phyloP scores from a whole-genome alignment of 2,113 vertebrate species.

The Cyanoramphus novaezelandiae region DNA sequence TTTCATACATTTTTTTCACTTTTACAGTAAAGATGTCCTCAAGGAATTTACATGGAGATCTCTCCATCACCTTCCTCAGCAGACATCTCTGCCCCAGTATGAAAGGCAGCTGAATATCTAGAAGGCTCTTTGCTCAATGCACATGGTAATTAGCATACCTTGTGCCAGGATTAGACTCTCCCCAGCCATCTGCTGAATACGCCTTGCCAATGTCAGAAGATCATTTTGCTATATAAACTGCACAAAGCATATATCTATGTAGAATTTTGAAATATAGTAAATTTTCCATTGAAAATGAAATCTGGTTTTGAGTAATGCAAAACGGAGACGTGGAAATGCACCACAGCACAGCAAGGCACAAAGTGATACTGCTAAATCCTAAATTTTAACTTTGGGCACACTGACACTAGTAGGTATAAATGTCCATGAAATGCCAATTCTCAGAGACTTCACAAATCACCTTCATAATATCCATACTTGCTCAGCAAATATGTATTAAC shows the following conservation, averaged over 20 bases:
- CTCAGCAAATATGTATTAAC: not conserved
- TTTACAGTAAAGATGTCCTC: not conserved
- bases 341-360: not conserved
- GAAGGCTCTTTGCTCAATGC: not conserved
- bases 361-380: not conserved
- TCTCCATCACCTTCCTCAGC: not conserved
- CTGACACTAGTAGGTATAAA: conserved; percentile 5
- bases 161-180: conserved; percentile 2
- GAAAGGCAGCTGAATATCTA: not conserved
- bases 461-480: conserved; percentile 4
- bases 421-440: not conserved
- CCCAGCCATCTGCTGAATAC: conserved; percentile 9
- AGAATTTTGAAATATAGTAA: not conserved
- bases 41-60: not conserved
- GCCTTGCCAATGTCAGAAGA: conserved; percentile 35
- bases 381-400: conserved; percentile 24
- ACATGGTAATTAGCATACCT: not conserved
- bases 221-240: conserved; percentile 1
- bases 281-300: conserved; percentile 31
- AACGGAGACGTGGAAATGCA: not conserved
- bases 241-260: not conserved
- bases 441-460: conserved; percentile 6
- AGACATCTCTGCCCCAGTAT: not conserved
- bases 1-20: not conserved
- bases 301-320: not conserved